Percentiles rank a stretch among this genome's conserved stretches.
phyloP scores from a whole-genome alignment of 2,113 vertebrate genomes.

The Bos javanicus region DNA sequence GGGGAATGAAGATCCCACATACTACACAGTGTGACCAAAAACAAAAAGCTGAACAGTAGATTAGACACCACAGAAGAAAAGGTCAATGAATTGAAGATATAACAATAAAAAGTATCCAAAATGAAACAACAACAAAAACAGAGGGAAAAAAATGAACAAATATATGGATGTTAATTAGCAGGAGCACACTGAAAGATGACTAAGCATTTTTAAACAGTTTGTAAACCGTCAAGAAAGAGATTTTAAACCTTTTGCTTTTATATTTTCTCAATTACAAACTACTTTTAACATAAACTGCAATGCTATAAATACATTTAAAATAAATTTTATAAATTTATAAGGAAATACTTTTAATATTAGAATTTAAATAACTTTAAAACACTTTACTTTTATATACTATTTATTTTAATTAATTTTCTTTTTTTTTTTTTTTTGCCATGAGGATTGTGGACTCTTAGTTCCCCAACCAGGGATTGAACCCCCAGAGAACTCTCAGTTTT shows the following conservation, averaged over 20 bases:
- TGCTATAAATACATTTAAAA: not conserved
- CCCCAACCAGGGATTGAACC: not conserved
- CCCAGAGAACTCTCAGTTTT: not conserved
- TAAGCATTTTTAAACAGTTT: not conserved
- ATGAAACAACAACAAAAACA: not conserved
- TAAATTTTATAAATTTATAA: not conserved
- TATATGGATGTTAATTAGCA: not conserved
- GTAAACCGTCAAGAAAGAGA: not conserved
- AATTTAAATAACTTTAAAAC: not conserved
- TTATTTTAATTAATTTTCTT: not conserved
- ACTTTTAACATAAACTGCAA: not conserved
- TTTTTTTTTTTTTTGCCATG: not conserved
- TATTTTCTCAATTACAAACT: constrained; percentile 1
- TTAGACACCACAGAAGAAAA: not conserved
- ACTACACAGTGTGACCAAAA: not conserved
- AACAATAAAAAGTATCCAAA: not conserved
- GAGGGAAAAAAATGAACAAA: not conserved
- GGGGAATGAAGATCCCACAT: not conserved
- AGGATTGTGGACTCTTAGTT: not conserved
- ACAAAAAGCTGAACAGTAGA: not conserved
- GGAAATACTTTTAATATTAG: not conserved
- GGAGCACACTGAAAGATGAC: not conserved
- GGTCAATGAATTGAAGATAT: not conserved
- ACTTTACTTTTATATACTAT: not conserved
- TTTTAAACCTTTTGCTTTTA: not conserved